Base-by-base conservation (phyloP, 64 coral and sea anemone species). In the Anthopleura sola region DNA sequence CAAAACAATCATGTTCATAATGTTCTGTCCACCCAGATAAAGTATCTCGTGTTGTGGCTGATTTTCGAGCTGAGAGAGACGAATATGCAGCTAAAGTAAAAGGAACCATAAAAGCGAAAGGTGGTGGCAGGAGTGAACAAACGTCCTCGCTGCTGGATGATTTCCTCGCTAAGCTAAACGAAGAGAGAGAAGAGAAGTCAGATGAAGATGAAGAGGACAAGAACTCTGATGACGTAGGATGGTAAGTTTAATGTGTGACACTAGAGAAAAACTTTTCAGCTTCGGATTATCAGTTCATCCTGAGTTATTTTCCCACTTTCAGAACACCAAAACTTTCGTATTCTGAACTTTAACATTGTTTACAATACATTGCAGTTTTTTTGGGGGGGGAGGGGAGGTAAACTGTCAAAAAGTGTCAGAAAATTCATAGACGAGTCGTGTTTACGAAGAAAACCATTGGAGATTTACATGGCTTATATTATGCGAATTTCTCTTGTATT, bases 31-130 rank as follows among this genome's bases (percentile, higher is more conserved):
- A 24, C 0, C 12, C 76, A 79, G 76, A 79, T 79, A 85, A 86
- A 26, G 82, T 93, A 37, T 95, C 94, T 28, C 89, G 80, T 33
- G 90, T 86, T n/a, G 50, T 98, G 50, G 89, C 93, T 19, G 96
- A 94, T 38, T 98, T 98, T 55, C 93, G 90, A 33, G 86, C 86
- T 76, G 92, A 94, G 74, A 86, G 90, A 88, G 44, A 86, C 66
- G 66, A 85, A 23, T 98, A 92, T 44, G 75, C 90, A 37, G 86
- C 68, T 1, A 94, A 87, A 79, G 93, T 85, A 24, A 98, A 94
- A 64, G 57, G 39, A 49, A 20, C 58, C 5, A 88, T 89, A 33
- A 91, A 94, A 51, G 90, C 77, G 23, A 98, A 98, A 49, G 96
- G 96, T 2, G 90, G 68, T 36, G 87, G 96, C 12, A 81, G 96